Evolutionary conservation across 2,888 invertebrate species (phyloP).

Genomic region (Ichneumoninae sp.): DNA sequence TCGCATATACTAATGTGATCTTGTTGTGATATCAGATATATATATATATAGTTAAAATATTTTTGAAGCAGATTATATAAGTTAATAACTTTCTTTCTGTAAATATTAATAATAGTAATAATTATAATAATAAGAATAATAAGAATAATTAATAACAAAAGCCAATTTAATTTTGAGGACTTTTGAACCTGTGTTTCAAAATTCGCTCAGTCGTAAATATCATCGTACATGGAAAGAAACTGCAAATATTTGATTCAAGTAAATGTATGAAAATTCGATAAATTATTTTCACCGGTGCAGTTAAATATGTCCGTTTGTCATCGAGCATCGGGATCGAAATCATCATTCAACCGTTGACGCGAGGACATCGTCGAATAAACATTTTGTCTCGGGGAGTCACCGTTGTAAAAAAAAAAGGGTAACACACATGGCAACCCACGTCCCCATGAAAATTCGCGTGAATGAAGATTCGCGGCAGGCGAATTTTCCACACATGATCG

Average conservation of each 20-base stretch:
- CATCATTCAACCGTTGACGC: conserved; percentile 77
- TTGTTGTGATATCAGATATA: too few relatives aligned
- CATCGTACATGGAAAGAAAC: neutral
- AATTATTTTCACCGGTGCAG: neutral
- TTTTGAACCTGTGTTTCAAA: neutral
- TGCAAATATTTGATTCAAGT: neutral
- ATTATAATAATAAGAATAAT: too few relatives aligned
- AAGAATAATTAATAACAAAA: neutral
- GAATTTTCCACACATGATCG: conserved; percentile 83
- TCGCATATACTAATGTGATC: too few relatives aligned
- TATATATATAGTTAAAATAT: too few relatives aligned
- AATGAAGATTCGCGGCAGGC: conserved; percentile 75
- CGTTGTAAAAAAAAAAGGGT: conserved; percentile 70
- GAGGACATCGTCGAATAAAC: conserved; percentile 75
- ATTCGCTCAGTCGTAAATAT: neutral
- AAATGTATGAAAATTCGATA: conserved; percentile 14
- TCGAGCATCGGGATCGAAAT: conserved; percentile 34
- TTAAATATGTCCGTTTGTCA: conserved; percentile 30
- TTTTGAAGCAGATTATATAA: too few relatives aligned
- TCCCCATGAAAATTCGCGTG: conserved; percentile 75
- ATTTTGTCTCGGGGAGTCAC: conserved; percentile 68
- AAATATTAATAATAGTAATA: too few relatives aligned
- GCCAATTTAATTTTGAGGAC: neutral
- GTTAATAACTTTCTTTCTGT: too few relatives aligned
- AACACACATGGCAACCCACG: conserved; percentile 58